Evolutionary conservation across 1,140 invertebrate species (phyloP).

Genomic region (Schlechtendalia chinensis): DNA sequence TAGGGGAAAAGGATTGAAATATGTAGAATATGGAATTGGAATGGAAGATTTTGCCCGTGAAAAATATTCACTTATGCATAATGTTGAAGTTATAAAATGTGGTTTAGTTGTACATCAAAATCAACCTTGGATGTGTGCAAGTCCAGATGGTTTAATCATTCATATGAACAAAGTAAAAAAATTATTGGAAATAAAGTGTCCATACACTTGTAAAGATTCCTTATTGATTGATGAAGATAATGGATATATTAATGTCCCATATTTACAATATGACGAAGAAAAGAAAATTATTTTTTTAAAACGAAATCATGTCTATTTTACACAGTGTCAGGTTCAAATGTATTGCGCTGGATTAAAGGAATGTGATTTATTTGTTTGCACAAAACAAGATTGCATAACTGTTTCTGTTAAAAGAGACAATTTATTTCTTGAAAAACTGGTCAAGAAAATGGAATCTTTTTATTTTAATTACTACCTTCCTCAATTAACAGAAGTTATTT

Average conservation of each 20-base stretch:
- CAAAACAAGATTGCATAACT: conserved; percentile 41
- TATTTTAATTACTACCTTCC: conserved; percentile 44
- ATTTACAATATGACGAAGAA: conserved; percentile 21
- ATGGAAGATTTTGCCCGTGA: conserved; percentile 42
- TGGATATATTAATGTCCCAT: conserved; percentile 14
- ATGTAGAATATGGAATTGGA: conserved; percentile 35
- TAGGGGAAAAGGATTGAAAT: conserved; percentile 33
- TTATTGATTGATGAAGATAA: conserved; percentile 35
- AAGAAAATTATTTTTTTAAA: conserved; percentile 29
- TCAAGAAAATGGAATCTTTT: conserved; percentile 43
- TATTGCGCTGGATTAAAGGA: conserved; percentile 35
- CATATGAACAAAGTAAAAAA: conserved; percentile 1
- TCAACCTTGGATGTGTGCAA: conserved; percentile 44
- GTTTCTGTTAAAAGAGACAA: conserved; percentile 13
- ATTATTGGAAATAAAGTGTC: conserved; percentile 42
- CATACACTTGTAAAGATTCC: conserved; percentile 40
- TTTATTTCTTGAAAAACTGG: conserved; percentile 43
- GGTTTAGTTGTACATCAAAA: conserved; percentile 36
- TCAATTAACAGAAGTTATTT: conserved; percentile 12
- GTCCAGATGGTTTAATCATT: conserved; percentile 39
- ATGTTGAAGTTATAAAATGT: conserved; percentile 38
- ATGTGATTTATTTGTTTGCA: conserved; percentile 45
- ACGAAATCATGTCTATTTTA: conserved; percentile 31
- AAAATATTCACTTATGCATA: conserved; percentile 29
- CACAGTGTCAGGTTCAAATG: conserved; percentile 41